Conservation (phyloP, 2,888 invertebrate genomes). For the Eristalis pertinax region DNA sequence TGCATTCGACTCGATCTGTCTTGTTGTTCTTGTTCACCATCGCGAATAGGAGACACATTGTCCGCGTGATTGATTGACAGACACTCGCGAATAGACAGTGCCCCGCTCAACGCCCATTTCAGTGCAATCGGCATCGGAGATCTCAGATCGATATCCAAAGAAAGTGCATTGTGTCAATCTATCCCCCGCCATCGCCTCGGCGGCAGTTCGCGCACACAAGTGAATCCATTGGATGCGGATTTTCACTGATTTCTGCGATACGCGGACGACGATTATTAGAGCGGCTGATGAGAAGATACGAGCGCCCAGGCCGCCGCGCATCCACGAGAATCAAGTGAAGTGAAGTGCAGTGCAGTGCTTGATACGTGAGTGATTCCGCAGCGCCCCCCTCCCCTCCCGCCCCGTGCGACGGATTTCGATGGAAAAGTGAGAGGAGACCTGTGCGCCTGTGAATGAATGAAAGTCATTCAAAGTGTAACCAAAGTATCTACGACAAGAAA, state of each 20-base stretch:
- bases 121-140: conserved; percentile 8
- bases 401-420: neutral
- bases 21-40: conserved; percentile 49
- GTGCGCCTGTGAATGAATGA: conserved; percentile 57
- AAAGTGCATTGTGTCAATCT: conserved; percentile 69
- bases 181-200: neutral
- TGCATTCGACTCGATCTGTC: neutral
- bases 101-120: conserved; percentile 1
- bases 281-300: conserved; percentile 66
- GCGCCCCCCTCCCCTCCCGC: neutral
- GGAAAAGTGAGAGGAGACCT: conserved; percentile 7
- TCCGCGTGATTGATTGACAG: conserved; percentile 28
- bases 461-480: conserved; percentile 37
- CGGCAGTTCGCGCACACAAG: neutral
- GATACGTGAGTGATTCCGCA: neutral
- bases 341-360: conserved; percentile 10
- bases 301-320: conserved; percentile 38
- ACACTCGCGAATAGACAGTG: neutral
- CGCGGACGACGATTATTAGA: conserved; percentile 55
- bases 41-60: conserved; percentile 32
- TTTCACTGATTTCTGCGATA: conserved; percentile 53
- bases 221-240: conserved; percentile 48
- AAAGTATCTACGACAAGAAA: conserved; percentile 42
- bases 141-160: conserved; percentile 30
- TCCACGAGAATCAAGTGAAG: conserved; percentile 40